Evolutionary conservation across 2,888 invertebrate species (phyloP).

Genomic region (Hypomecis punctinalis): DNA sequence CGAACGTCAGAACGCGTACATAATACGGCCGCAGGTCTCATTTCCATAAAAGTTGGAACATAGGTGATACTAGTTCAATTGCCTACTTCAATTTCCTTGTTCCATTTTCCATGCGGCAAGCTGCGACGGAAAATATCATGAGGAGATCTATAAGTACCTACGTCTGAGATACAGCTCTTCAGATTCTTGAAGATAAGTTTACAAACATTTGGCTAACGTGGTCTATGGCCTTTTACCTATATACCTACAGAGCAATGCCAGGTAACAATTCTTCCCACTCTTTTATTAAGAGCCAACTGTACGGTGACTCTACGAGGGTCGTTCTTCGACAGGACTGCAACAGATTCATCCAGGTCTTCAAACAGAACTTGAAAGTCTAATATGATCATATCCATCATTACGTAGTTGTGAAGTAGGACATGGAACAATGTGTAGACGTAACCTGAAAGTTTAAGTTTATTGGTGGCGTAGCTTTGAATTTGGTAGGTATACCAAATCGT

Average conservation of each 20-base stretch:
- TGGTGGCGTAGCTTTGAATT: too few relatives aligned
- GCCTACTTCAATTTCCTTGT: too few relatives aligned
- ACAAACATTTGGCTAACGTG: neutral
- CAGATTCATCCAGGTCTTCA: slow-evolving; percentile 60
- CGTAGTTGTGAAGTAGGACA: slow-evolving; percentile 62
- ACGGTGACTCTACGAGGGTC: slow-evolving; percentile 51
- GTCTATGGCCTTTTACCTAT: slow-evolving; percentile 59
- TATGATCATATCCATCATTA: slow-evolving; percentile 63
- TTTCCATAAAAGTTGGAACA: too few relatives aligned
- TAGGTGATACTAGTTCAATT: too few relatives aligned
- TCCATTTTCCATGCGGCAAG: too few relatives aligned
- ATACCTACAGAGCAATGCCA: slow-evolving; percentile 67
- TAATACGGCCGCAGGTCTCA: too few relatives aligned
- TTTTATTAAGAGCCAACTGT: slow-evolving; percentile 53
- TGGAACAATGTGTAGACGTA: slow-evolving; percentile 68
- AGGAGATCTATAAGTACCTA: too few relatives aligned
- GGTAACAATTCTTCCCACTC: slow-evolving; percentile 59
- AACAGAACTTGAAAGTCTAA: slow-evolving; percentile 63
- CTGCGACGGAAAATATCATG: too few relatives aligned
- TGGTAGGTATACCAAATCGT: too few relatives aligned
- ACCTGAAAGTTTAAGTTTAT: slow-evolving; percentile 55
- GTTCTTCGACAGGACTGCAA: slow-evolving; percentile 43
- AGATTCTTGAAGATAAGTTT: too few relatives aligned
- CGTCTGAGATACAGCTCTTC: too few relatives aligned
- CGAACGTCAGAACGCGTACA: too few relatives aligned